These are phyloP conservation scores for Aphaenogaster floridana DNA, from an alignment of 1,140 invertebrate species.

Conservation along the genomic window DNA sequence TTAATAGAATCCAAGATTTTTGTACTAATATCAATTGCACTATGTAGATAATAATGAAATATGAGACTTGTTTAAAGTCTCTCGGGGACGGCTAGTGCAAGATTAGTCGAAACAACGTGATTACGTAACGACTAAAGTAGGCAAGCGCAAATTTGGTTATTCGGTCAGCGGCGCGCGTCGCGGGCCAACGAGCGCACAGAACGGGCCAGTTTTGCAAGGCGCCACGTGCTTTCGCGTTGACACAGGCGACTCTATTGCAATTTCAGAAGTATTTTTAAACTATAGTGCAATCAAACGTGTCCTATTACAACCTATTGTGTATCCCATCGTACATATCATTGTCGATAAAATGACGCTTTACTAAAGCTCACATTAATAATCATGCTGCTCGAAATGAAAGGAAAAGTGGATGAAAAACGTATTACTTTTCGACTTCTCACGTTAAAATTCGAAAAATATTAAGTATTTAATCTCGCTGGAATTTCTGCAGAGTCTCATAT, in stretches of 20 bases:
- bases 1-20: neutral
- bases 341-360: neutral
- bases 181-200: slow-evolving; percentile 72
- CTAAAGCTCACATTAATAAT: neutral
- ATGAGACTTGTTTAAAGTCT: slow-evolving; percentile 39
- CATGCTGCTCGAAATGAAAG: neutral
- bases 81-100: neutral
- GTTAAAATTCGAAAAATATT: slow-evolving; percentile 9
- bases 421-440: neutral
- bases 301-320: neutral
- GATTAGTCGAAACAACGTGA: slow-evolving; percentile 24
- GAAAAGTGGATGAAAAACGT: slow-evolving; percentile 9
- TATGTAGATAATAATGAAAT: slow-evolving; percentile 6
- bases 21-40: neutral
- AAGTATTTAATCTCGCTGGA: neutral
- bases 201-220: slow-evolving; percentile 51
- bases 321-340: neutral
- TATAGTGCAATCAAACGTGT: neutral
- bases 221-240: slow-evolving; percentile 25
- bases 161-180: slow-evolving; percentile 82
- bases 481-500: neutral
- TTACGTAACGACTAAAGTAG: slow-evolving; percentile 83
- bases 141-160: slow-evolving; percentile 85
- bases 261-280: slow-evolving; percentile 32
- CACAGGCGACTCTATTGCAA: neutral